These are phyloP conservation scores for Chloropsis hardwickii DNA, from an alignment of 2,113 vertebrate genomes.

Conservation along the genomic window DNA sequence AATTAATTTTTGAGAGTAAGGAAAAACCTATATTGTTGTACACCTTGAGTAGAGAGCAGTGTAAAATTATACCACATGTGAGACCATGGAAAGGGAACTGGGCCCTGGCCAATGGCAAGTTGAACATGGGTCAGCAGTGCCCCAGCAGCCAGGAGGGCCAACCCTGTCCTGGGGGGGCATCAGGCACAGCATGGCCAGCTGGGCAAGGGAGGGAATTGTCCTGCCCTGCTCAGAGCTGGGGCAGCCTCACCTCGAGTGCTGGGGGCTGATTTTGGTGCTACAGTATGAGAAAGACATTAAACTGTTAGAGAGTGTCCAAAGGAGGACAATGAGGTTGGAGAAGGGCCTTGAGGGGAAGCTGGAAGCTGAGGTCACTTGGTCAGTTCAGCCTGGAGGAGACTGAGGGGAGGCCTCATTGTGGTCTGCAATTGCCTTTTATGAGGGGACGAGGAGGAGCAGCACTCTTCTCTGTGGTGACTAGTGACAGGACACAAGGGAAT, in stretches of 20 bases:
- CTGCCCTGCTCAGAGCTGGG: neutral
- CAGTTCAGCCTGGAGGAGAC: neutral
- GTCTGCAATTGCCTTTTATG: neutral
- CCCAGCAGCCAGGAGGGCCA: neutral
- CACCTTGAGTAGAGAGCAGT: neutral
- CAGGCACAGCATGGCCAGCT: neutral
- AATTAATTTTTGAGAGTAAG: neutral
- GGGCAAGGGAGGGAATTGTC: neutral
- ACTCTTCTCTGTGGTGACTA: neutral
- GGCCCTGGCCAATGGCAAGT: fast-evolving
- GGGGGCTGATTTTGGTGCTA: fast-evolving
- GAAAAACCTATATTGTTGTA: neutral
- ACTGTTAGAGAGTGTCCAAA: neutral
- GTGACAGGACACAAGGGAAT: neutral
- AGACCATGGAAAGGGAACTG: neutral
- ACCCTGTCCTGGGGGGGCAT: fast-evolving
- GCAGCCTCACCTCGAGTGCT: neutral
- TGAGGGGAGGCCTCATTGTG: neutral
- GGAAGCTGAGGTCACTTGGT: neutral
- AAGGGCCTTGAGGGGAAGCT: neutral
- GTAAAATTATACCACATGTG: neutral
- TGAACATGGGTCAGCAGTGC: neutral
- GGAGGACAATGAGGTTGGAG: fast-evolving
- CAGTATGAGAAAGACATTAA: fast-evolving
- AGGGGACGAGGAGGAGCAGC: too few species aligned